Conservation (phyloP, 53 echinoderm and acorn worm species). For the Patiria pectinifera region DNA sequence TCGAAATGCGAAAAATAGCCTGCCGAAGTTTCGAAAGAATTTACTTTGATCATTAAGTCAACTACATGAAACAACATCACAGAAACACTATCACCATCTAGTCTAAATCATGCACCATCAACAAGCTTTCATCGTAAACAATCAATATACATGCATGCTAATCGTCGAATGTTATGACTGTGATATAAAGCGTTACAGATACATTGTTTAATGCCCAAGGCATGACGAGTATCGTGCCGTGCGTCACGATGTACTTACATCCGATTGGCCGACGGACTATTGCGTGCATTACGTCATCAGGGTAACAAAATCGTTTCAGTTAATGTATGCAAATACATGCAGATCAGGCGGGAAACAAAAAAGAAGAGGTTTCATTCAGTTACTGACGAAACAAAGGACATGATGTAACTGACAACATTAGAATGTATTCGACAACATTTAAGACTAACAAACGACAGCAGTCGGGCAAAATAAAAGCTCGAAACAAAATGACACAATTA, state of each 20-base stretch:
- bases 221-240: conserved; percentile 23
- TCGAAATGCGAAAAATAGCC: neutral
- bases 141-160: neutral
- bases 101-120: conserved; percentile 37
- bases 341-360: conserved; percentile 66
- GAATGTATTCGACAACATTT: neutral
- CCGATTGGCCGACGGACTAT: conserved; percentile 77
- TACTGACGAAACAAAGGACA: conserved; percentile 23
- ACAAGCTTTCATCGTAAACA: neutral
- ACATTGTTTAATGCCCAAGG: neutral
- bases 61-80: neutral
- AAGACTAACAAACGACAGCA: neutral
- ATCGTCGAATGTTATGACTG: neutral
- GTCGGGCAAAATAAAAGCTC: neutral
- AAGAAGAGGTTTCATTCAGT: conserved; percentile 39
- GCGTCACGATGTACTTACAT: conserved; percentile 72
- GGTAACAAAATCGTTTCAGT: conserved; percentile 62
- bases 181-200: neutral
- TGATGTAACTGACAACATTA: neutral
- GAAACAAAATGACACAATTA: neutral
- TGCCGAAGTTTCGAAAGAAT: neutral
- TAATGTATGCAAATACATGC: conserved; percentile 61
- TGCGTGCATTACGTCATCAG: conserved; percentile 75
- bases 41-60: neutral
- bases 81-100: neutral